Percentiles rank a stretch among this genome's conserved stretches.
phyloP scores from a whole-genome alignment of 2,797 vertebrate genomes.

The Cichlasoma orientale region DNA sequence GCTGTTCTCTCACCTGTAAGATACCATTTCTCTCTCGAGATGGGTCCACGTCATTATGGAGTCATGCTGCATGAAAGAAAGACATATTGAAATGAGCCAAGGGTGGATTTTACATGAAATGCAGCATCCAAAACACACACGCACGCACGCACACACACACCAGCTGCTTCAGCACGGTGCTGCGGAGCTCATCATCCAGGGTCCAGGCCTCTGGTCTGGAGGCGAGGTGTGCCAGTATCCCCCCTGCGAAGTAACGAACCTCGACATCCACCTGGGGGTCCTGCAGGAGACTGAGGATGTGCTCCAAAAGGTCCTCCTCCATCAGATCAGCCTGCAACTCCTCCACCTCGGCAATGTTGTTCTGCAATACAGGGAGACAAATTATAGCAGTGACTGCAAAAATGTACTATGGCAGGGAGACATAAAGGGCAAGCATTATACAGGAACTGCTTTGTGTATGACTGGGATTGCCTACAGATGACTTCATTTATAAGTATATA shows the following conservation, averaged over 20 bases:
- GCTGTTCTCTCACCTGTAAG: conserved; percentile 86
- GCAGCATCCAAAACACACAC: conserved; percentile 18
- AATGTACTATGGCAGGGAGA: not conserved
- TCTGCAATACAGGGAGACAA: conserved; percentile 73
- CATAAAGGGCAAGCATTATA: not conserved
- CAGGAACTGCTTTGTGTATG: not conserved
- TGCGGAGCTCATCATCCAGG: conserved; percentile 82
- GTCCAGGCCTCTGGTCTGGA: conserved; percentile 90
- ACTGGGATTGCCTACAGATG: not conserved
- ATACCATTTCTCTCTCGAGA: conserved; percentile 91
- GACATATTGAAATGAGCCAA: not conserved
- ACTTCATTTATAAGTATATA: not conserved
- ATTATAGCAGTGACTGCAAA: not conserved
- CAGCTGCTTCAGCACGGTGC: conserved; percentile 85
- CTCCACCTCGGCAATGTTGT: conserved; percentile 94
- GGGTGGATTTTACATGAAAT: not conserved
- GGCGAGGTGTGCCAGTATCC: conserved; percentile 91
- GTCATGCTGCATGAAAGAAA: conserved; percentile 84
- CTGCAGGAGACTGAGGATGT: conserved; percentile 87
- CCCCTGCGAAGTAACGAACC: conserved; percentile 92
- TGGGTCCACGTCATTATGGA: conserved; percentile 92
- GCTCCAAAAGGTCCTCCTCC: conserved; percentile 92
- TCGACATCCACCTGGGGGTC: conserved; percentile 85
- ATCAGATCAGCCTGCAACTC: conserved; percentile 88
- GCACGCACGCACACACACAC: conserved; percentile 63